These are phyloP conservation scores for Cyanistes caeruleus DNA, from an alignment of 2,113 vertebrate genomes.

Conservation along the genomic window DNA sequence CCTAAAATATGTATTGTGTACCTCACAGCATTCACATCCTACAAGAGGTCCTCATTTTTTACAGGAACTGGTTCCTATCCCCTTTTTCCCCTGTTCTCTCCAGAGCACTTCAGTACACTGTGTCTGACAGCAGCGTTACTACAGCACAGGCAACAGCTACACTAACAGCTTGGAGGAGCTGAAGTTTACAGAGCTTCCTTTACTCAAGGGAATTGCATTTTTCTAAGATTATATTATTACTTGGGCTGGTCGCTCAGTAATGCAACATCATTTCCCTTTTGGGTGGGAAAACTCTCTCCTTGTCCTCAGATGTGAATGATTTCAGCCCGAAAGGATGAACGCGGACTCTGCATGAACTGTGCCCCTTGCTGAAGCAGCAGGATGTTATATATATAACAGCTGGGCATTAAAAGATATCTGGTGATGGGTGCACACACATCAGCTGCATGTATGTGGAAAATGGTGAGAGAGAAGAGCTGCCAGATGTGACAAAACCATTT, in stretches of 20 bases:
- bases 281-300: slow-evolving; percentile 78
- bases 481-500: neutral
- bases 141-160: slow-evolving; percentile 50
- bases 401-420: neutral
- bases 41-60: neutral
- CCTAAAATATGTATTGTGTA: neutral
- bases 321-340: slow-evolving; percentile 61
- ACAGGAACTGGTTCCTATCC: neutral
- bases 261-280: slow-evolving; percentile 77
- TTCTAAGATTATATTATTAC: slow-evolving; percentile 81
- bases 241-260: slow-evolving; percentile 70
- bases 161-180: slow-evolving; percentile 57
- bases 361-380: neutral
- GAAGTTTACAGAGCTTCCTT: slow-evolving; percentile 72
- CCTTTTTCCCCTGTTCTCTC: neutral
- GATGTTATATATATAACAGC: neutral
- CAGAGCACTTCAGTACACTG: neutral
- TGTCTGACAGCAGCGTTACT: slow-evolving; percentile 19
- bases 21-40: neutral
- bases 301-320: slow-evolving; percentile 62
- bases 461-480: neutral
- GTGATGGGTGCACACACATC: neutral
- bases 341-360: neutral
- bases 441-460: neutral
- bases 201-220: slow-evolving; percentile 75